These are phyloP conservation scores for Lottia scabra DNA, from an alignment of 2,888 invertebrate genomes.

Conservation along the genomic window DNA sequence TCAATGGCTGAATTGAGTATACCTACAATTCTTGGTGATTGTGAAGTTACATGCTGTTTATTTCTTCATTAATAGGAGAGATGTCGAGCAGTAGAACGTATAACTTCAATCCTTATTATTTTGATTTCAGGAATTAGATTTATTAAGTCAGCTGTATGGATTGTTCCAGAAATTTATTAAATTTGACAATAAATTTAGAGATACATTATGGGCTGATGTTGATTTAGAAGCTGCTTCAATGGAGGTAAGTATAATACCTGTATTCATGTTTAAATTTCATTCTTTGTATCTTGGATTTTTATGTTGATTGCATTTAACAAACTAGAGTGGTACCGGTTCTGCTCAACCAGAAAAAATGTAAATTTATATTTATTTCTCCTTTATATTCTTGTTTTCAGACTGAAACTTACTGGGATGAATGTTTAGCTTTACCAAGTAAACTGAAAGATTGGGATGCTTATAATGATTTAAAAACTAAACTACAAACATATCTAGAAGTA, in stretches of 20 bases:
- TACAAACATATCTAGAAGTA: slow-evolving; percentile 67
- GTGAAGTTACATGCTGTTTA: too few relatives aligned
- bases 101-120: background rate
- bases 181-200: slow-evolving; percentile 66
- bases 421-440: slow-evolving; percentile 68
- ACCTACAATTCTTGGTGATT: too few relatives aligned
- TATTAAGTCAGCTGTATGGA: slow-evolving; percentile 68
- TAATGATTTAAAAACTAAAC: slow-evolving; percentile 63
- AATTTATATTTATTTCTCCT: background rate
- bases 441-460: slow-evolving; percentile 70
- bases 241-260: slow-evolving; percentile 56
- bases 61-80: too few relatives aligned
- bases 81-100: too few relatives aligned
- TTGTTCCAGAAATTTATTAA: slow-evolving; percentile 68
- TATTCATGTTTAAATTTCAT: too few relatives aligned
- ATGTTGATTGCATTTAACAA: too few relatives aligned
- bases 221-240: slow-evolving; percentile 63
- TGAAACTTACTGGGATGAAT: slow-evolving; percentile 69
- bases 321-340: too few relatives aligned
- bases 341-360: too few relatives aligned
- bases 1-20: background rate
- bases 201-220: slow-evolving; percentile 68
- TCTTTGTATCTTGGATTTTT: background rate
- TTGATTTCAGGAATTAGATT: slow-evolving; percentile 60
- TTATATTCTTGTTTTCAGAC: slow-evolving; percentile 46